phyloP scores from a whole-genome alignment of 2,888 invertebrate species.

The Lasius fuliginosus region DNA sequence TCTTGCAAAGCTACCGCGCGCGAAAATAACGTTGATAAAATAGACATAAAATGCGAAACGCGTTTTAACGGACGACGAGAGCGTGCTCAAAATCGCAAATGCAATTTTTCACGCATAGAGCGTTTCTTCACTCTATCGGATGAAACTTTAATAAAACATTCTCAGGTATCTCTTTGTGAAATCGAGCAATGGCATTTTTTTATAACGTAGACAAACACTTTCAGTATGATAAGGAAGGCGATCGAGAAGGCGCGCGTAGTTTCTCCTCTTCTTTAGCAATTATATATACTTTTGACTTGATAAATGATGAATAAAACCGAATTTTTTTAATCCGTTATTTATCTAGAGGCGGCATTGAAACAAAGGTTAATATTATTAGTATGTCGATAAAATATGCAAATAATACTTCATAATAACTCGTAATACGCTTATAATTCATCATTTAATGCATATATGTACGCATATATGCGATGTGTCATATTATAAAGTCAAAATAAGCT shows the following conservation, averaged over 20 bases:
- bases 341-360: not conserved
- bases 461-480: constrained; percentile 12
- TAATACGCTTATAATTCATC: constrained; percentile 37
- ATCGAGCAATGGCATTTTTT: not conserved
- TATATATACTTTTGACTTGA: not conserved
- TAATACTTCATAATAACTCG: constrained; percentile 36
- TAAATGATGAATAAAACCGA: not conserved
- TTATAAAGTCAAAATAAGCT: constrained; percentile 53
- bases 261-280: not conserved
- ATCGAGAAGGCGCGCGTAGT: not conserved
- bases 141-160: constrained; percentile 23
- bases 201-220: not conserved
- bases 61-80: constrained; percentile 7
- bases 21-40: constrained; percentile 52
- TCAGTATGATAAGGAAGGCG: not conserved
- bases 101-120: not conserved
- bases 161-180: not conserved
- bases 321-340: not conserved
- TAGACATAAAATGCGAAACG: constrained; percentile 36
- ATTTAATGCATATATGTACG: constrained; percentile 22
- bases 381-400: not conserved
- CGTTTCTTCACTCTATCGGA: not conserved
- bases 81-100: constrained; percentile 28
- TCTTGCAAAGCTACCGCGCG: constrained; percentile 13
- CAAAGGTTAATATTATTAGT: constrained; percentile 25